Conservation (phyloP, 2,888 invertebrate genomes). For the Clanis bilineata region DNA sequence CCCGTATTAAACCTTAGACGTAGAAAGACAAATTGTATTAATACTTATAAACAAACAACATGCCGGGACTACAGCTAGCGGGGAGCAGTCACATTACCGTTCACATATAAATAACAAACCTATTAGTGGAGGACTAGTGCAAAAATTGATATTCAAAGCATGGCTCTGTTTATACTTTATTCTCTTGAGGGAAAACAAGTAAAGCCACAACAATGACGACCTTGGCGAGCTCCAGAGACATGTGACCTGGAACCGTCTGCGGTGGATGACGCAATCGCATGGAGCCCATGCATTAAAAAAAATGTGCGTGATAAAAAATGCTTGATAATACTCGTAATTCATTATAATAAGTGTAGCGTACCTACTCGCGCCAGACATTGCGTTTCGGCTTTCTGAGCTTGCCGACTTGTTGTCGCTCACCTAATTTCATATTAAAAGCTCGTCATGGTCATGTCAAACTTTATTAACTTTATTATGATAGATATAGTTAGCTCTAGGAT, state of each 20-base stretch:
- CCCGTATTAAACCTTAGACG: no score
- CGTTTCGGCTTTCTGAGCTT: no score
- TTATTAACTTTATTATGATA: no score
- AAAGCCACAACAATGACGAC: slow-evolving; percentile 8
- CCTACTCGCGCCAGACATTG: no score
- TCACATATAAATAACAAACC: not conserved
- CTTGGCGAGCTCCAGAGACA: slow-evolving; percentile 8
- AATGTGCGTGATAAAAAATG: not conserved
- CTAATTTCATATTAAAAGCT: no score
- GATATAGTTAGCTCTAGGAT: no score
- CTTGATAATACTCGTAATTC: not conserved
- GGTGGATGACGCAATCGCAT: not conserved
- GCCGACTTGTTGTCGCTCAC: no score
- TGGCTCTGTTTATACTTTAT: not conserved
- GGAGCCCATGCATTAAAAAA: not conserved
- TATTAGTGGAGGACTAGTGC: not conserved
- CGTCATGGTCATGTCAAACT: no score
- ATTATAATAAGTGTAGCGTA: no score
- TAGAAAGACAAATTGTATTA: not conserved
- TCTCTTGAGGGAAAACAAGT: slow-evolving; percentile 8
- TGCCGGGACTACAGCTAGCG: not conserved
- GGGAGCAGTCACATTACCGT: not conserved
- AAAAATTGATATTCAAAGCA: not conserved
- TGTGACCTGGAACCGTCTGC: not conserved
- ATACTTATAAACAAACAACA: not conserved